Conservation (phyloP, 2,888 invertebrate species). For the Syrphus vitripennis region DNA sequence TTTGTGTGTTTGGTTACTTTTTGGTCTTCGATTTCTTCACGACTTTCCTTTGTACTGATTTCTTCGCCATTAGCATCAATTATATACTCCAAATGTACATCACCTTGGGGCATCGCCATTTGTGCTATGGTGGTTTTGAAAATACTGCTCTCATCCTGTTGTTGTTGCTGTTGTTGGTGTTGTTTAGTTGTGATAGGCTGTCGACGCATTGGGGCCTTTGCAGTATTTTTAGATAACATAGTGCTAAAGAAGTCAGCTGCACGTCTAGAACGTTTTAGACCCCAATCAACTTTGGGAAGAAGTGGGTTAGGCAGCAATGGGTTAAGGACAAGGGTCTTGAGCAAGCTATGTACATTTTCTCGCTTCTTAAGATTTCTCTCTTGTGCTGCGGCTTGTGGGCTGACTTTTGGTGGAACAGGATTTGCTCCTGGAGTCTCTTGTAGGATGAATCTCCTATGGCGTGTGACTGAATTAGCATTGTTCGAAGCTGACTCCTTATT, state of each 20-base stretch:
- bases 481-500: neutral
- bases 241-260: slow-evolving; percentile 73
- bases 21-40: slow-evolving; percentile 44
- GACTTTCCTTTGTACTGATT: slow-evolving; percentile 26
- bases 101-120: slow-evolving; percentile 77
- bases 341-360: slow-evolving; percentile 75
- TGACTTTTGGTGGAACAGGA: slow-evolving; percentile 46
- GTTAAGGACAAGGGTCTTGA: slow-evolving; percentile 74
- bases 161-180: slow-evolving; percentile 20
- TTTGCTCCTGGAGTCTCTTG: slow-evolving; percentile 72
- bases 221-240: slow-evolving; percentile 73
- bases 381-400: neutral
- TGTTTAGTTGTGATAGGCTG: neutral
- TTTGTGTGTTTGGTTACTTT: slow-evolving; percentile 43
- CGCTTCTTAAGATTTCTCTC: slow-evolving; percentile 72
- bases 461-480: neutral
- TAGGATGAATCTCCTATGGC: slow-evolving; percentile 72
- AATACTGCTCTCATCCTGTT: slow-evolving; percentile 76
- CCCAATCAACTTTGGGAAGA: slow-evolving; percentile 68
- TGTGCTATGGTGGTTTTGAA: slow-evolving; percentile 75
- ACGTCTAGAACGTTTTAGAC: slow-evolving; percentile 74
- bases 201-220: neutral
- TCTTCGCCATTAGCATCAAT: slow-evolving; percentile 76
- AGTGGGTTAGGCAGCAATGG: neutral
- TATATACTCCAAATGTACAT: slow-evolving; percentile 77